phyloP scores from a whole-genome alignment of 35 echinoderm and acorn worm species.

The Strongylocentrotus purpuratus region DNA sequence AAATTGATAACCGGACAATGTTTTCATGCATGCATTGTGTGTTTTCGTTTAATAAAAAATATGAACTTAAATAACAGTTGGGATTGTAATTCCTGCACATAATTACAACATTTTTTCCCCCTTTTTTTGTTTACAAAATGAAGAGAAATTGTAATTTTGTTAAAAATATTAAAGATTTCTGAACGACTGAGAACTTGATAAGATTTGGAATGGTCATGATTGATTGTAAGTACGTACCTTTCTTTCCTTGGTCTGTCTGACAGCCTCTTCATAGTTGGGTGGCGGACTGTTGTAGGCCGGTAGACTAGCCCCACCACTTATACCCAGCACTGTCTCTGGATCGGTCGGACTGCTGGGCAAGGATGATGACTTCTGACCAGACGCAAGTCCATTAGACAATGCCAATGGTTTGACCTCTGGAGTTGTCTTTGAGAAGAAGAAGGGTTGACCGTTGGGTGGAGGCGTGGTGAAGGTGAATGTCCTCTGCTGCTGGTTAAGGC shows the following conservation, averaged over 20 bases:
- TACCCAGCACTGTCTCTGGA: slow-evolving; percentile 42
- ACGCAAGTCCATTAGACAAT: slow-evolving; percentile 68
- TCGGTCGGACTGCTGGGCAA: slow-evolving; percentile 91
- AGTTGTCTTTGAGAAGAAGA: slow-evolving; percentile 64
- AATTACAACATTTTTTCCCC: too few species aligned
- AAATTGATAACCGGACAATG: too few species aligned
- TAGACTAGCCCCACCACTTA: slow-evolving; percentile 53
- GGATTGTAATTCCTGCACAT: too few species aligned
- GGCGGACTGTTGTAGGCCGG: slow-evolving; percentile 67
- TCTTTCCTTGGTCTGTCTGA: slow-evolving; percentile 83
- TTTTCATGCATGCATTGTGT: too few species aligned
- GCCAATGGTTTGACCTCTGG: slow-evolving; percentile 52
- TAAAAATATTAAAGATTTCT: too few species aligned
- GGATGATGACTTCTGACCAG: slow-evolving; percentile 72
- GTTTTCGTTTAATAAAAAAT: too few species aligned
- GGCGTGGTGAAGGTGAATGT: slow-evolving; percentile 79
- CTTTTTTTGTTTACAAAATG: too few species aligned
- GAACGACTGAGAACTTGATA: too few species aligned
- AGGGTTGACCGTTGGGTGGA: slow-evolving; percentile 83
- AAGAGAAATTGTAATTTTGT: too few species aligned
- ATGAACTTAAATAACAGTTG: too few species aligned
- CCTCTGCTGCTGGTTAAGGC: slow-evolving; percentile 72
- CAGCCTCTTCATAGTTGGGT: slow-evolving; percentile 95
- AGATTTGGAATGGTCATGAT: too few species aligned
- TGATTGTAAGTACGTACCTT: slow-evolving; percentile 7